Evolutionary conservation across 2,797 vertebrate species (phyloP).

Genomic region (Coracias cyanogaster): DNA sequence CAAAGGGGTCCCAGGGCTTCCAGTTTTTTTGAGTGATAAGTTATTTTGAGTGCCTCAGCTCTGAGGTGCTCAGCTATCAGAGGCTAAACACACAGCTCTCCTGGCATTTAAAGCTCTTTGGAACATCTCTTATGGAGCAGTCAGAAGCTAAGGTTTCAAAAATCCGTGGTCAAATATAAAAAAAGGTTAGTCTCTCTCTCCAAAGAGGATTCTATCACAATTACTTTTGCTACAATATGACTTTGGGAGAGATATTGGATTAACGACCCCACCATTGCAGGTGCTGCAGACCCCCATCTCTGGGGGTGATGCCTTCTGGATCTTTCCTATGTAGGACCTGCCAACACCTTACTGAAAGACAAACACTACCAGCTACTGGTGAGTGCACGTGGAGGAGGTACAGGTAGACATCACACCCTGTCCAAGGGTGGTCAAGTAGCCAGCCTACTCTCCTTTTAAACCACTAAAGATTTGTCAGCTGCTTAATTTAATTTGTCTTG

Average conservation of each 20-base stretch:
- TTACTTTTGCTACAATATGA: not conserved
- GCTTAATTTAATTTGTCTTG: not conserved
- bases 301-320: not conserved
- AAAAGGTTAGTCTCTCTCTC: not conserved
- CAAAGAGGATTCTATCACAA: too few relatives aligned
- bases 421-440: not conserved
- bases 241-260: not conserved
- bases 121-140: not conserved
- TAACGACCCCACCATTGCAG: not conserved
- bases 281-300: not conserved
- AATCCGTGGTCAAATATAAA: not conserved
- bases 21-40: not conserved
- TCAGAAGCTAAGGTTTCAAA: not conserved
- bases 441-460: not conserved
- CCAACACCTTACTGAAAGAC: not conserved
- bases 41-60: not conserved
- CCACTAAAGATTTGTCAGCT: not conserved
- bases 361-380: not conserved
- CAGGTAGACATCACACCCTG: not conserved
- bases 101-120: not conserved
- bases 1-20: not conserved
- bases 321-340: rapidly evolving
- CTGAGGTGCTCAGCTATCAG: not conserved
- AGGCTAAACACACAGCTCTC: not conserved
- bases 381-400: not conserved